Evolutionary conservation across 2,113 vertebrate species (phyloP).

Genomic region (Tonatia bakeri): DNA sequence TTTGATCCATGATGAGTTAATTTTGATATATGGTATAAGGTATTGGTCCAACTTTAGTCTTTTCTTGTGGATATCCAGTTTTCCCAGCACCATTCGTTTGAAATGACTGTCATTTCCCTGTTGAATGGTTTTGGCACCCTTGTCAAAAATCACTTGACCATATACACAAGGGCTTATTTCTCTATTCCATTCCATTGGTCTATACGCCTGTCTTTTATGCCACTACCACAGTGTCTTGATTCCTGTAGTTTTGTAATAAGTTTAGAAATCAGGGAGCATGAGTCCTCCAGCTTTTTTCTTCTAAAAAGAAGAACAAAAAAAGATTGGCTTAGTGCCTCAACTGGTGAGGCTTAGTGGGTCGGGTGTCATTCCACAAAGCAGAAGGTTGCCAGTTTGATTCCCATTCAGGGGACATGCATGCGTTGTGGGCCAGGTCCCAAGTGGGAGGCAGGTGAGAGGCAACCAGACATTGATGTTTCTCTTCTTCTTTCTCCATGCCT

Average conservation of each 20-base stretch:
- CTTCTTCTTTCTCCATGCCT: too few relatives aligned
- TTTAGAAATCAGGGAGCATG: slow-evolving; percentile 1
- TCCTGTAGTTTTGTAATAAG: neutral
- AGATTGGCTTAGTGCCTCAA: too few relatives aligned
- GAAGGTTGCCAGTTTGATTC: too few relatives aligned
- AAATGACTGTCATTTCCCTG: neutral
- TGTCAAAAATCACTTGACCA: neutral
- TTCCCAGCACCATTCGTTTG: neutral
- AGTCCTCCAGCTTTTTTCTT: neutral
- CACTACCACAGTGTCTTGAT: neutral
- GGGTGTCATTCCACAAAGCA: too few relatives aligned
- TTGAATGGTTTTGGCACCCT: neutral
- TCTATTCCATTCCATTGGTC: neutral
- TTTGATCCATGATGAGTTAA: neutral
- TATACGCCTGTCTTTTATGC: neutral
- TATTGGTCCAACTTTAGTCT: neutral
- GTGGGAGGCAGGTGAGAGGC: too few relatives aligned
- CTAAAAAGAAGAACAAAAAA: neutral
- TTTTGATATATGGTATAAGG: neutral
- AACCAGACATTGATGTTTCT: too few relatives aligned
- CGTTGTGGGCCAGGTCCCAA: too few relatives aligned
- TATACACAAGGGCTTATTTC: neutral
- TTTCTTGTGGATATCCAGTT: neutral
- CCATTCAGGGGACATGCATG: too few relatives aligned
- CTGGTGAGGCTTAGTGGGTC: too few relatives aligned